Conservation (phyloP, 2,797 vertebrate species). For the Myripristis murdjan region DNA sequence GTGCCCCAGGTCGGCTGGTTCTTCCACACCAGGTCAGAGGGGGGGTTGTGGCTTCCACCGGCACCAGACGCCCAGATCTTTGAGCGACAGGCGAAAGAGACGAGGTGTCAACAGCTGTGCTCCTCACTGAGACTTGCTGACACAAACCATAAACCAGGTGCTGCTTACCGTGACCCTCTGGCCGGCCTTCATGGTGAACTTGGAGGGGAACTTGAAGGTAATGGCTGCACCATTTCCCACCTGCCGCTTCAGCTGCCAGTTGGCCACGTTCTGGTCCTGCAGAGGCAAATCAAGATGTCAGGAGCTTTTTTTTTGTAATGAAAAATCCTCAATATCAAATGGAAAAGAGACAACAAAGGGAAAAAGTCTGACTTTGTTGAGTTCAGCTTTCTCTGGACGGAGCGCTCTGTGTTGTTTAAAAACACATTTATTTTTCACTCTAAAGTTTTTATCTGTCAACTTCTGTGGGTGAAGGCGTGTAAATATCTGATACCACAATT, state of each 20-base stretch:
- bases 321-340: too few relatives aligned
- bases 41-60: conserved; percentile 91
- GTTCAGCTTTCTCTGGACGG: too few relatives aligned
- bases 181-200: conserved; percentile 93
- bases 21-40: conserved; percentile 95
- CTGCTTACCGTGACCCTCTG: conserved; percentile 92
- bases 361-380: too few relatives aligned
- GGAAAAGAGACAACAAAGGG: too few relatives aligned
- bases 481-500: too few relatives aligned
- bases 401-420: too few relatives aligned
- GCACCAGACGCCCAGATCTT: conserved; percentile 95
- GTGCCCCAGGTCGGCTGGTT: conserved; percentile 92
- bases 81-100: neutral
- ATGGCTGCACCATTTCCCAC: conserved; percentile 88
- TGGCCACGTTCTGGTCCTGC: conserved; percentile 94
- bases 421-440: too few relatives aligned
- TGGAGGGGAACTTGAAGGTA: conserved; percentile 92
- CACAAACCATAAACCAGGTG: neutral
- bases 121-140: neutral
- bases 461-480: too few relatives aligned
- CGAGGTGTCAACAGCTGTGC: neutral
- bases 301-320: neutral
- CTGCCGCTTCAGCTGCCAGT: conserved; percentile 96
- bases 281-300: neutral
- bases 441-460: too few relatives aligned